A percentile compares a stretch with the other conserved stretches of the same genome.
phyloP scores from a whole-genome alignment of 1,140 invertebrate species.

The Sarcophaga peregrina region DNA sequence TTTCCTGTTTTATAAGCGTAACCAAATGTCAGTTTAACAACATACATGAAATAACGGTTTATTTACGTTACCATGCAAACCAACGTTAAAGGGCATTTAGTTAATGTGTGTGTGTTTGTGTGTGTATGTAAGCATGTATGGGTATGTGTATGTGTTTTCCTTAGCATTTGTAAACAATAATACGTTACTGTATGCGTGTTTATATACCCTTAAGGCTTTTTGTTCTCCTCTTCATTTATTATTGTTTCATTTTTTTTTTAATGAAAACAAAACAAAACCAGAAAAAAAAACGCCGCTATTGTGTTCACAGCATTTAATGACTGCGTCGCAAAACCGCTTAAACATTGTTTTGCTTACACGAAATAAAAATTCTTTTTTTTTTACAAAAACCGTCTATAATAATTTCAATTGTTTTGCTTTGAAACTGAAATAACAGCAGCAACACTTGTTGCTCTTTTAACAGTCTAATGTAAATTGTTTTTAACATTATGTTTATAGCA shows the following conservation, averaged over 20 bases:
- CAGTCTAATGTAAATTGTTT: neutral
- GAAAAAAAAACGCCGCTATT: too few species aligned
- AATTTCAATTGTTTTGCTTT: too few species aligned
- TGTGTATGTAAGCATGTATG: neutral
- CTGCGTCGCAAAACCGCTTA: too few species aligned
- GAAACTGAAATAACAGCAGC: too few species aligned
- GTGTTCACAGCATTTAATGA: too few species aligned
- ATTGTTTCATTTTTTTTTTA: too few species aligned
- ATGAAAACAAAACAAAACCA: too few species aligned
- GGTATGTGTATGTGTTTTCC: neutral
- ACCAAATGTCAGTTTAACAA: slow-evolving; percentile 7
- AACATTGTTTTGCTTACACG: too few species aligned
- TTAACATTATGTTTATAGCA: too few species aligned
- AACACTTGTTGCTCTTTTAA: slow-evolving; percentile 3
- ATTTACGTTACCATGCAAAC: neutral
- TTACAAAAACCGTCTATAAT: too few species aligned
- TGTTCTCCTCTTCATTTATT: neutral
- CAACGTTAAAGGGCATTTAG: neutral
- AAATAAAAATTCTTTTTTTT: too few species aligned
- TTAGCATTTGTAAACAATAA: slow-evolving; percentile 13
- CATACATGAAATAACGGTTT: neutral
- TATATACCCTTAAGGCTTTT: neutral
- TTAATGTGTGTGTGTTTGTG: neutral
- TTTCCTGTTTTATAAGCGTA: neutral
- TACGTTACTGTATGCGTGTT: neutral